Base-by-base conservation (phyloP, 2,113 vertebrate species). In the Butorides virescens region DNA sequence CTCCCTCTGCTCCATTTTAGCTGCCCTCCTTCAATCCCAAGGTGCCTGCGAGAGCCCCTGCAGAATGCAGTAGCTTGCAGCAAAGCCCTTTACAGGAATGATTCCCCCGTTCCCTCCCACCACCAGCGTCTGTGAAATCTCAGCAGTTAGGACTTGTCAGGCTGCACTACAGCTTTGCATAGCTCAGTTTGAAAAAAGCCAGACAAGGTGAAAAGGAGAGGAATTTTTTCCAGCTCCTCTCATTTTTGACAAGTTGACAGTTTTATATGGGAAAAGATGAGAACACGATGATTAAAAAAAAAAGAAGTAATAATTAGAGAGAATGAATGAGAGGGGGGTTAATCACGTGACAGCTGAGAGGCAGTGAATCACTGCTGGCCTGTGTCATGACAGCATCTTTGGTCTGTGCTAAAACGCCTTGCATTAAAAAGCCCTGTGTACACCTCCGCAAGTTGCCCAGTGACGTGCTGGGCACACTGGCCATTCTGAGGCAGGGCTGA, bases 181-280 rank as follows among this genome's bases (percentile, higher is more conserved):
- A 92, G 78, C 67, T 90, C 53, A 10, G 66, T 80, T 67, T 96
- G 95, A 97, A 94, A 94, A 52, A 90, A 95, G 58, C 84, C 96
- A 97, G 95, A 72, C 20, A 25, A 84, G 61, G 70, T 89, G 78
- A 66, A 92, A 93, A 85, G 77, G 88, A 79, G 44, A 71, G 14
- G 50, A 55, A 61, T 72, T 85, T 77, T 95, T 94, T 79, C 80
- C 88, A 97, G 63, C 74, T 86, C 37, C 75, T 95, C 50, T 81
- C 34, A 47, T 86, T 96, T 95, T 79, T 92, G 88, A 94, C 90
- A 94, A 71, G 66, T 63, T 95, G 93, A 94, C 5, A 15, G 36
- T 49, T 97, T 97, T 93, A 82, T 93, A 92, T 6, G 50, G 66
- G 39, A 77, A 67, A 82, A 90, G 61, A 86, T 46, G 66, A 92